phyloP scores from a whole-genome alignment of 2,113 vertebrate species.

The Plecotus auritus region DNA sequence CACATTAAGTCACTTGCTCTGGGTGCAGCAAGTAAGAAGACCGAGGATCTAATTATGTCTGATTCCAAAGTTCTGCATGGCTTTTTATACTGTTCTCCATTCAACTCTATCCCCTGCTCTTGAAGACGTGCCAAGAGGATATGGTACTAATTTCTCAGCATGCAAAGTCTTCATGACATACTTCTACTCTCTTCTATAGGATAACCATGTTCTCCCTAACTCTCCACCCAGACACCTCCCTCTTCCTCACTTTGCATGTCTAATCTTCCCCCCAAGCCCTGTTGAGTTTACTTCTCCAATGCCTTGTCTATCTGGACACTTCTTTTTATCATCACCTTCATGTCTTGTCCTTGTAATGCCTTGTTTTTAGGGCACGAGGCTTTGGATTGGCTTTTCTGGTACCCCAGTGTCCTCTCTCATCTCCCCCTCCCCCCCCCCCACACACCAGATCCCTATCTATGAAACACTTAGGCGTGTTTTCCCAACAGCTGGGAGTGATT shows the following conservation, averaged over 20 bases:
- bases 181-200: background rate
- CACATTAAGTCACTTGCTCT: background rate
- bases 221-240: background rate
- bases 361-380: background rate
- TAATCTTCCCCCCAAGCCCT: background rate
- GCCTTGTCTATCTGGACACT: background rate
- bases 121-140: background rate
- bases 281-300: background rate
- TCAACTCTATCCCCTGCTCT: background rate
- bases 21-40: background rate
- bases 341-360: background rate
- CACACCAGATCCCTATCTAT: background rate
- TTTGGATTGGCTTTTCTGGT: background rate
- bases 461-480: background rate
- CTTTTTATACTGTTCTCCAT: background rate
- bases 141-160: background rate
- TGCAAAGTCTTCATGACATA: background rate
- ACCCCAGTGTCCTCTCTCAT: background rate
- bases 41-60: background rate
- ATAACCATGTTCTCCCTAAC: rapidly evolving
- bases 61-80: background rate
- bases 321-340: background rate
- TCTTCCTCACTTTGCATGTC: background rate
- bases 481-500: background rate
- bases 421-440: background rate